phyloP scores from a whole-genome alignment of 2,797 vertebrate genomes.

The Scolopax rusticola region DNA sequence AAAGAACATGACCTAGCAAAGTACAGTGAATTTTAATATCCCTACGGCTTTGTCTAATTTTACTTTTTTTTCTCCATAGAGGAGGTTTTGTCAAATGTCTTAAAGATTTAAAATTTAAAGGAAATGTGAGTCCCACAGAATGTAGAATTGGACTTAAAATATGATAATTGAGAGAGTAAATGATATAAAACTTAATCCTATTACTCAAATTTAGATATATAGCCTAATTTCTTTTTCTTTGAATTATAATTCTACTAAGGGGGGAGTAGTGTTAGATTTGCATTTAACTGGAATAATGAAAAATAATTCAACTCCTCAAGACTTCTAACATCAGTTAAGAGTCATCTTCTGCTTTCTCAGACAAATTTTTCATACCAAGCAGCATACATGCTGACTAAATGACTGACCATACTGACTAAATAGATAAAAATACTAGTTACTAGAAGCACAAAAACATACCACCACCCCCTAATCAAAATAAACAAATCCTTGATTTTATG shows the following conservation, averaged over 20 bases:
- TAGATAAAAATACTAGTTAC: background rate
- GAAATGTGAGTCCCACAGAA: background rate
- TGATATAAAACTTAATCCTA: background rate
- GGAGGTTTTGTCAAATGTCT: background rate
- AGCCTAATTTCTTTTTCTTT: background rate
- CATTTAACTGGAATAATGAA: background rate
- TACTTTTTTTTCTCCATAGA: background rate
- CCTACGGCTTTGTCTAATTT: background rate
- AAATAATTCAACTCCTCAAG: background rate
- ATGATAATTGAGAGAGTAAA: background rate
- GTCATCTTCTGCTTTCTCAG: background rate
- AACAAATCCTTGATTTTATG: background rate
- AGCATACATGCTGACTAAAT: background rate
- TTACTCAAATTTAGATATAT: background rate
- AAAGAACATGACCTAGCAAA: background rate
- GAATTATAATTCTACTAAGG: background rate
- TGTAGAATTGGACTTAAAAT: background rate
- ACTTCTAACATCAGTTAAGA: background rate
- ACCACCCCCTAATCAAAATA: background rate
- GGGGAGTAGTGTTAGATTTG: background rate
- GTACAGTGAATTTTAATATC: background rate
- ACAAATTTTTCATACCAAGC: background rate
- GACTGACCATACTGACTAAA: background rate
- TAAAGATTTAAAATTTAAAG: background rate
- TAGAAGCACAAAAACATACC: background rate